Conservation (phyloP, 2,113 vertebrate species). For the Phycodurus eques region DNA sequence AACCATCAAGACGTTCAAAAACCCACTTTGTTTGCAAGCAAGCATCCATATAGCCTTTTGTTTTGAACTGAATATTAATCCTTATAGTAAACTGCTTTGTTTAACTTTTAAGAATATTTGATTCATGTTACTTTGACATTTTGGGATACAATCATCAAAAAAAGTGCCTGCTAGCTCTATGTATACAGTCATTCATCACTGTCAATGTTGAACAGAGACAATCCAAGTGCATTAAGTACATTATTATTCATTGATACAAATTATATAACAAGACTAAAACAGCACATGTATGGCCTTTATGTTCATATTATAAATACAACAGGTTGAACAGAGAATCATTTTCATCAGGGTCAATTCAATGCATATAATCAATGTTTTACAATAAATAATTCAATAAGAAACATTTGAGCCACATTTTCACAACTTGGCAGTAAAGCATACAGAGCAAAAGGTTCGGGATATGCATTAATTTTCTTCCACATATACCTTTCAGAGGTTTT, state of each 20-base stretch:
- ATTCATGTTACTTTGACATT: constrained; percentile 36
- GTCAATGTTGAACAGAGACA: constrained; percentile 21
- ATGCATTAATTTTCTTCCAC: neutral
- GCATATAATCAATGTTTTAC: constrained; percentile 4
- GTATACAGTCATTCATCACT: constrained; percentile 11
- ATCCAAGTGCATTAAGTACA: constrained; percentile 52
- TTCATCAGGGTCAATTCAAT: constrained; percentile 9
- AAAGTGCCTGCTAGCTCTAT: constrained; percentile 19
- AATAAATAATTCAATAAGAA: constrained; percentile 10
- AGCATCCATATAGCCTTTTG: constrained; percentile 27
- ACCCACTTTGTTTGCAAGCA: constrained; percentile 29
- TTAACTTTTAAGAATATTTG: constrained; percentile 31
- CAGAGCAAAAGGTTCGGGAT: neutral
- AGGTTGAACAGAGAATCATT: constrained; percentile 23
- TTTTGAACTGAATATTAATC: neutral
- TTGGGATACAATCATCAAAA: constrained; percentile 25
- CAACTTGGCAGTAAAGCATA: constrained; percentile 6
- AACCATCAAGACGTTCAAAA: constrained; percentile 38
- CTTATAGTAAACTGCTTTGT: constrained; percentile 24
- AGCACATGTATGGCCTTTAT: constrained; percentile 13
- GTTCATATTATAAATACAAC: constrained; percentile 23
- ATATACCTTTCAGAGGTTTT: neutral
- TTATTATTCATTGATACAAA: constrained; percentile 47
- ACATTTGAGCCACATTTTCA: constrained; percentile 1
- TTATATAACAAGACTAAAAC: constrained; percentile 30